Percentiles rank a stretch among this genome's conserved stretches.
Conservation (phyloP, 2,888 invertebrate genomes). For the Caenorhabditis sinica region DNA sequence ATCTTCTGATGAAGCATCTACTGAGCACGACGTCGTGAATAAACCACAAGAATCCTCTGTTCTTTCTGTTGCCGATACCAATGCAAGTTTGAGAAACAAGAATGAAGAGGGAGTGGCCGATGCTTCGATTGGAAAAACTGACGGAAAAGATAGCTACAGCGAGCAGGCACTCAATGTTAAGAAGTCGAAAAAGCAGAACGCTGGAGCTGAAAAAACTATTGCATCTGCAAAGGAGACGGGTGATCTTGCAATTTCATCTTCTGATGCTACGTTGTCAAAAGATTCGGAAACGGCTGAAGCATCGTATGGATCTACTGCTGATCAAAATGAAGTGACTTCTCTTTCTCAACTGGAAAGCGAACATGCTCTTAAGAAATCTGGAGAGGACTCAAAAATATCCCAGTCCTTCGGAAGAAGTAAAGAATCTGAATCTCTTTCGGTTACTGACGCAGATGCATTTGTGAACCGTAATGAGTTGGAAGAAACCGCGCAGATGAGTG, state of each 20-base stretch:
- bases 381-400: not conserved
- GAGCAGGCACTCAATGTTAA: constrained; percentile 44
- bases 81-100: constrained; percentile 6
- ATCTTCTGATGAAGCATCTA: not conserved
- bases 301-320: not conserved
- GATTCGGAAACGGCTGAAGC: constrained; percentile 8
- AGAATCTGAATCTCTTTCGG: constrained; percentile 13
- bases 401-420: not conserved
- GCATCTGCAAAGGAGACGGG: constrained; percentile 13
- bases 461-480: not conserved
- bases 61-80: constrained; percentile 7
- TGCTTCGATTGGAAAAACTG: constrained; percentile 5
- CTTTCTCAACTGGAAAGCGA: constrained; percentile 11
- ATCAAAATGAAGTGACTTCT: constrained; percentile 1
- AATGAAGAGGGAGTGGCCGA: not conserved
- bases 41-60: constrained; percentile 7
- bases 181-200: constrained; percentile 34
- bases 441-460: constrained; percentile 4
- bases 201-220: not conserved
- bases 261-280: constrained; percentile 20
- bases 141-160: constrained; percentile 41
- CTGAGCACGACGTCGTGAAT: not conserved
- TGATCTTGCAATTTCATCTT: constrained; percentile 30
- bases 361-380: not conserved
- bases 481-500: constrained; percentile 5